These are phyloP conservation scores for Falco biarmicus DNA, from an alignment of 2,797 vertebrate genomes.

Conservation along the genomic window DNA sequence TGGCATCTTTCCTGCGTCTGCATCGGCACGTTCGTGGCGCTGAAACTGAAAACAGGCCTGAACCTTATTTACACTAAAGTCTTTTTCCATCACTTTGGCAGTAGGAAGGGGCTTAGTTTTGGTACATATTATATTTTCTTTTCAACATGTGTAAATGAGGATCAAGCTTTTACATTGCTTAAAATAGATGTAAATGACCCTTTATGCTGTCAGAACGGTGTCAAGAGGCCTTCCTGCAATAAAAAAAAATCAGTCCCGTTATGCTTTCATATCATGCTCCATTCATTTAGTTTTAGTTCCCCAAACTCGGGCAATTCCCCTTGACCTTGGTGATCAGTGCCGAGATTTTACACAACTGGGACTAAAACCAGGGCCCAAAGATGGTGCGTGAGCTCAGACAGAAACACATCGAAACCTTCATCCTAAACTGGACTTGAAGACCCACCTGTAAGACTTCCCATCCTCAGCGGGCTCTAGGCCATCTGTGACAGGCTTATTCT, in stretches of 20 bases:
- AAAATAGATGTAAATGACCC: conserved; percentile 62
- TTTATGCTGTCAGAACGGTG: conserved; percentile 35
- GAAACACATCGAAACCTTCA: background rate
- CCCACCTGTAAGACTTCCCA: background rate
- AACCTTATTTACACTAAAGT: conserved; percentile 47
- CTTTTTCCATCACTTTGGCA: conserved; percentile 58
- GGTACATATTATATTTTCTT: conserved; percentile 46
- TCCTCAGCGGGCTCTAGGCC: background rate
- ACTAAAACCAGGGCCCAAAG: background rate
- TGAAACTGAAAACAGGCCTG: conserved; percentile 31
- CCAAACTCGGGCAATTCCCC: background rate
- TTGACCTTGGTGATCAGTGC: background rate
- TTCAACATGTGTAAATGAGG: conserved; percentile 40
- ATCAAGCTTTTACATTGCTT: conserved; percentile 18
- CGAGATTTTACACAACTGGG: background rate
- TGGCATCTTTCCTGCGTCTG: conserved; percentile 44
- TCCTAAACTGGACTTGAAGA: background rate
- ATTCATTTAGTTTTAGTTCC: background rate
- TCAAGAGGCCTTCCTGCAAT: conserved; percentile 24
- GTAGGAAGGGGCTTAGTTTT: conserved; percentile 2
- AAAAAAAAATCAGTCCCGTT: background rate
- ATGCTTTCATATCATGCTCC: conserved; percentile 29
- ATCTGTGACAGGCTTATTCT: background rate
- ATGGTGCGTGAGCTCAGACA: background rate
- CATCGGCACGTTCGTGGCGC: background rate